These are phyloP conservation scores for Albula goreensis DNA, from an alignment of 2,113 vertebrate species.

Conservation along the genomic window DNA sequence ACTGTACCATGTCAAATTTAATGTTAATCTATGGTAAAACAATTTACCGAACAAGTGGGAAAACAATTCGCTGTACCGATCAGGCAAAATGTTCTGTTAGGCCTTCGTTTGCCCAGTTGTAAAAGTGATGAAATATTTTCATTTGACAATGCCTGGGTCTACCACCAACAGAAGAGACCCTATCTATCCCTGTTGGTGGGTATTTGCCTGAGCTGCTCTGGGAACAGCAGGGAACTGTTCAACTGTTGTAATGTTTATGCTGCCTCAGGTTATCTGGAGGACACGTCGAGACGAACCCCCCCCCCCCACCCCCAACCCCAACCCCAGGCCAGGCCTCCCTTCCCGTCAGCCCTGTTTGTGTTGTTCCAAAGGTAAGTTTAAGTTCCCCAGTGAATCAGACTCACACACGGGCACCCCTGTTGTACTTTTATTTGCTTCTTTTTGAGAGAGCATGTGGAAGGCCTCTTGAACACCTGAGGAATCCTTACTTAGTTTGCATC, in stretches of 20 bases:
- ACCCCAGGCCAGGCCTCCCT: too few species aligned
- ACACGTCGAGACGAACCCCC: too few species aligned
- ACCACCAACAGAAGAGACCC: slow-evolving; percentile 43
- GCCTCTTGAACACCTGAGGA: too few species aligned
- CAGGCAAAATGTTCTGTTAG: slow-evolving; percentile 19
- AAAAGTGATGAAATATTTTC: slow-evolving; percentile 30
- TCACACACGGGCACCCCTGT: too few species aligned
- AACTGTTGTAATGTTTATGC: slow-evolving; percentile 56
- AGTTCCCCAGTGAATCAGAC: too few species aligned
- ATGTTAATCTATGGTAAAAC: slow-evolving; percentile 18
- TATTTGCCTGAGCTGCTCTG: too few species aligned
- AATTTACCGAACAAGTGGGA: not conserved
- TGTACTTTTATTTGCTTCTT: too few species aligned
- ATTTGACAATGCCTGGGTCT: slow-evolving; percentile 37
- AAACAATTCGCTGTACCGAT: slow-evolving; percentile 48
- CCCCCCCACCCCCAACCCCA: too few species aligned
- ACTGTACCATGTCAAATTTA: slow-evolving; percentile 49
- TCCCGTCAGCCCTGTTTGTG: too few species aligned
- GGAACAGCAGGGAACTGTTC: slow-evolving; percentile 40
- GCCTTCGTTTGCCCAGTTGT: slow-evolving; percentile 31
- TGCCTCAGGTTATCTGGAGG: slow-evolving; percentile 51
- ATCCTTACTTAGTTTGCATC: too few species aligned
- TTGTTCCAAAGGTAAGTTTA: too few species aligned
- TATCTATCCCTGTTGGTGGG: slow-evolving; percentile 46
- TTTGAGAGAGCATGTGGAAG: too few species aligned